Base-by-base conservation (phyloP, 2,113 vertebrate species). In the Spilogale gracilis region DNA sequence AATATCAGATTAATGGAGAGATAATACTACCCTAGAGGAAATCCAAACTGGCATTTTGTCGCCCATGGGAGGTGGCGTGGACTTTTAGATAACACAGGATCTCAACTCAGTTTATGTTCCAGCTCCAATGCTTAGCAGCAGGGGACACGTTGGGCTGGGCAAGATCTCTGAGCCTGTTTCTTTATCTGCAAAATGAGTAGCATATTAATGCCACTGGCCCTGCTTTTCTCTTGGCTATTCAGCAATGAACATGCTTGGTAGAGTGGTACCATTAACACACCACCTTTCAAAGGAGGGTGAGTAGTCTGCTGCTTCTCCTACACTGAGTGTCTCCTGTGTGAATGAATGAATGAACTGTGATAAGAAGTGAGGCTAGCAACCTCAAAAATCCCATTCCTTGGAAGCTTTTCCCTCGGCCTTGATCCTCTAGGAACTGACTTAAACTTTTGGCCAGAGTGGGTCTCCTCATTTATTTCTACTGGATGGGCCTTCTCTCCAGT, bases 1-100 rank as follows among this genome's bases (percentile, higher is more conserved):
- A 95, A 92, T 93, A 60, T n/a, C 85, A 93, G 94, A 71, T 80
- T 90, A 65, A 85, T 56, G 84, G 84, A 87, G 60, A 96, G 69
- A 89, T 92, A 95, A 94, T 38, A 38, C 54, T 69, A 58, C 58
- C 38, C 93, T n/a, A 78, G n/a, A 73, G 21, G 27, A 97, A 92
- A 93, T 80, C 58, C 45, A 92, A 32, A 79, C 63, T 84, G 71
- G 1, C 45, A 79, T 23, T 61, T 82, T 92, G 38, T 73, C 85
- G 43, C 10, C 82, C 25, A 85, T 13, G 32, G 48, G 32, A 90
- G 81, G 43, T 2, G 74, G 67, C 58, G 50, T 54, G 16, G 21
- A 14, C 16, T 79, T 91, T 69, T 32, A 83, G 86, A 91, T n/a
- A 56, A 71, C 8, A 80, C 9, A 82, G 54, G 79, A 67, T 58